Evolutionary conservation across 2,113 vertebrate species (phyloP).

Genomic region (Hirundichthys speculiger): DNA sequence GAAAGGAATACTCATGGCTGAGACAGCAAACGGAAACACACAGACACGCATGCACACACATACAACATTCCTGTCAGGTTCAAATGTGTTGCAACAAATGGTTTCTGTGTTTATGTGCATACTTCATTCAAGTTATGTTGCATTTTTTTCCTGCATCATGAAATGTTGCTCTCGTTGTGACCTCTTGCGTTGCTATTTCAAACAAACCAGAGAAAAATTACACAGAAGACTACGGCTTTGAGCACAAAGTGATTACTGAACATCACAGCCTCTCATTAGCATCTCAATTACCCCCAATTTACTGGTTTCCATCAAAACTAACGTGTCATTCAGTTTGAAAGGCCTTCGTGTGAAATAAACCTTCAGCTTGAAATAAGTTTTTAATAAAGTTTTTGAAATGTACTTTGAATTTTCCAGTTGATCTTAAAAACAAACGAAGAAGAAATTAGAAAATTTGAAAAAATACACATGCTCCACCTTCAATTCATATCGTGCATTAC

Average conservation of each 20-base stretch:
- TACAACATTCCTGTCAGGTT: slow-evolving; percentile 27
- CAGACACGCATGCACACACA: background rate
- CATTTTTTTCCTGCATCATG: background rate
- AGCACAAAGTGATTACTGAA: slow-evolving; percentile 23
- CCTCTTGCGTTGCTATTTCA: background rate
- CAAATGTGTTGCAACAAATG: slow-evolving; percentile 25
- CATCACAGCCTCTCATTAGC: slow-evolving; percentile 37
- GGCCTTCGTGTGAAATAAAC: no score
- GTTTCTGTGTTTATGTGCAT: slow-evolving; percentile 33
- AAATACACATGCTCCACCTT: slow-evolving; percentile 40
- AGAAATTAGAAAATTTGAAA: slow-evolving; percentile 15
- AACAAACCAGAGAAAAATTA: slow-evolving; percentile 1
- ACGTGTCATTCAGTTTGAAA: background rate
- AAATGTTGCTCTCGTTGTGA: background rate
- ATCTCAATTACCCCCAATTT: slow-evolving; percentile 28
- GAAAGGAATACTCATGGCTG: slow-evolving; percentile 7
- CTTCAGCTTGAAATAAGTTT: background rate
- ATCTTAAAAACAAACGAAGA: background rate
- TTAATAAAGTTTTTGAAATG: background rate
- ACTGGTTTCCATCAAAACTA: slow-evolving; percentile 19
- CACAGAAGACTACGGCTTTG: slow-evolving; percentile 2
- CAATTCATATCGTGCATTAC: slow-evolving; percentile 59
- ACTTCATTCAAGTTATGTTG: slow-evolving; percentile 8
- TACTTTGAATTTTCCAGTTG: background rate
- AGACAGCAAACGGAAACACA: slow-evolving; percentile 5